Evolutionary conservation across 2,888 invertebrate species (phyloP), one percentile per base, ranked within the genome.

Genomic region (Pandemis corylana): DNA sequence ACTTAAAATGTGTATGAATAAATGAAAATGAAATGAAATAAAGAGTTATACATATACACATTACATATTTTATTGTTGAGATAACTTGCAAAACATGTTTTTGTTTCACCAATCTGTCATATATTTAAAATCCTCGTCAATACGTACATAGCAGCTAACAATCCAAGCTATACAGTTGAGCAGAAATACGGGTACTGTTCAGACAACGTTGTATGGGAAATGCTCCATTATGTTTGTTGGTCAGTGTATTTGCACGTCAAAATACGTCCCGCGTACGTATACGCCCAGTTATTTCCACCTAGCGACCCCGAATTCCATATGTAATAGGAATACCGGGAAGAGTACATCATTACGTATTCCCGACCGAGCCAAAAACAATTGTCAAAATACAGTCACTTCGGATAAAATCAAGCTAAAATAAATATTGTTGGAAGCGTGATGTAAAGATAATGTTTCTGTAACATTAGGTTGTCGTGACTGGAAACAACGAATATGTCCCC

Each of bases 331-430:
- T 41, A 44, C 66, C 71, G 41, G 13, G n/a, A 10, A 44, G 42
- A 63, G 44, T 28, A 46, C 49, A 36, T 5, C 20, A 66, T 66
- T 72, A 72, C 42, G 67, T 67, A 72, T 67, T 62, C 72, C 49
- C 12, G 67, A 28, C 6, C 13, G 49, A 61, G 13, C 51, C 42
- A 42, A 51, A 71, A 72, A 42, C 66, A 41, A 72, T 62, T 61
- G 72, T 61, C 42, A 61, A 72, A 71, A 66, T 66, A 51, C 65
- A n/a, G 20, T 53, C 65, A 53, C 51, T 28, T 20, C 42, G 15
- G 61, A 12, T 49, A 53, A 3, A 53, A 53, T 53, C 51, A 53
- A 0, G n/a, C 51, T 53, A n/a, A 49, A 49, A 49, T 49, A 12
- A 49, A 49, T 12, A 49, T 49, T 13, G 49, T 12, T 49, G 49